Evolutionary conservation across 2,797 vertebrate genomes (phyloP).

Genomic region (Anguilla pacifica): DNA sequence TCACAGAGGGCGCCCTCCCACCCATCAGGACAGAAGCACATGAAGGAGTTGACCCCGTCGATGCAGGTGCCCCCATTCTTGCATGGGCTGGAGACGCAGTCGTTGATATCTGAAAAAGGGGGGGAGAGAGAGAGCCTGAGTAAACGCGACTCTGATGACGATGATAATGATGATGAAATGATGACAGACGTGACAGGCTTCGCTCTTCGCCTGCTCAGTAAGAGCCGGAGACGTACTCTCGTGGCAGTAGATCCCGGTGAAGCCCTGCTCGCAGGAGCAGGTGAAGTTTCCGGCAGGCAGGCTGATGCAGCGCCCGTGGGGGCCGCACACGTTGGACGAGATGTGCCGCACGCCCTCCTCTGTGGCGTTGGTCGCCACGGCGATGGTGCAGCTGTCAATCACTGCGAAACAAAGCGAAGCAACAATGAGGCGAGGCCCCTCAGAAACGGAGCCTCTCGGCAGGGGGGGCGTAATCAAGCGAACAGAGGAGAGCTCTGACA

Average conservation of each 20-base stretch:
- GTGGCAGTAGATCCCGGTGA: conserved; percentile 92
- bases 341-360: conserved; percentile 74
- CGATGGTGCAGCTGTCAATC: conserved; percentile 91
- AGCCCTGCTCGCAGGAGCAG: conserved; percentile 88
- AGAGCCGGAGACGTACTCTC: conserved; percentile 83
- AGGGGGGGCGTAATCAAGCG: not conserved
- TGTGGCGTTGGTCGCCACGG: conserved; percentile 78
- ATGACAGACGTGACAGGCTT: not conserved
- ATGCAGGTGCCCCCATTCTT: conserved; percentile 92
- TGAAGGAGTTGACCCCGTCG: conserved; percentile 85
- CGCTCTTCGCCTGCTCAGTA: not conserved
- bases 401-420: conserved; percentile 63
- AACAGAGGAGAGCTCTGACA: not conserved
- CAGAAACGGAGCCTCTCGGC: not conserved
- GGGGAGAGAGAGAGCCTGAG: conserved; percentile 21
- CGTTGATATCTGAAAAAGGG: conserved; percentile 82
- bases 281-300: conserved; percentile 91
- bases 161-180: not conserved
- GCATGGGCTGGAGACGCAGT: conserved; percentile 85
- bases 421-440: not conserved
- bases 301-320: conserved; percentile 89
- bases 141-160: not conserved
- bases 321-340: conserved; percentile 88
- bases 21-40: conserved; percentile 89
- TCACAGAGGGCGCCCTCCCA: conserved; percentile 91